phyloP scores from a whole-genome alignment of 2,113 vertebrate species.

The Heterochromis multidens region DNA sequence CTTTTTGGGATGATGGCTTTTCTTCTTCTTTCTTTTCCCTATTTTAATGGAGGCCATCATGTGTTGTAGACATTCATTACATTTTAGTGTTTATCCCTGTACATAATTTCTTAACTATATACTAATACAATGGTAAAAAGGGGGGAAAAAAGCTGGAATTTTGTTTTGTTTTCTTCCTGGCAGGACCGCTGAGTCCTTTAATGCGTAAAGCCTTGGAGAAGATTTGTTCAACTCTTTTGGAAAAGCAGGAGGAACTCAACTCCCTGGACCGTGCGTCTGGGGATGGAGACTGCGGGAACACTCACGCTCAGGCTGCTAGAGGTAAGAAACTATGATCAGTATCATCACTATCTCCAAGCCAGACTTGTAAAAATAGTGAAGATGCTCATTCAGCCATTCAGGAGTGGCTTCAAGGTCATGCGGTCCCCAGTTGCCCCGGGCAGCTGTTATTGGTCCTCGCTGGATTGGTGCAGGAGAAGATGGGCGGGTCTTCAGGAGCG shows the following conservation, averaged over 20 bases:
- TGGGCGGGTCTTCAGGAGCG: slow-evolving; percentile 94
- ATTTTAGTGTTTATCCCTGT: neutral
- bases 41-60: neutral
- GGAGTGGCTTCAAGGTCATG: slow-evolving; percentile 75
- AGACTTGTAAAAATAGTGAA: neutral
- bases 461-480: slow-evolving; percentile 84
- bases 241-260: slow-evolving; percentile 83
- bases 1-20: too few species aligned
- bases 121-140: neutral
- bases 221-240: slow-evolving; percentile 79
- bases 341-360: neutral
- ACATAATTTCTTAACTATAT: neutral
- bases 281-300: slow-evolving; percentile 92
- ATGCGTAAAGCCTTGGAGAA: slow-evolving; percentile 62
- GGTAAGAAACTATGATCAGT: slow-evolving; percentile 64
- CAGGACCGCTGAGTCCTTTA: slow-evolving; percentile 63
- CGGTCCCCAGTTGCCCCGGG: slow-evolving; percentile 71
- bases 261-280: slow-evolving; percentile 86
- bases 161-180: neutral
- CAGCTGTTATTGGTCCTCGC: slow-evolving; percentile 78
- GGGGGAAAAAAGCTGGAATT: neutral
- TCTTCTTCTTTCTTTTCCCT: too few species aligned
- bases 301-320: slow-evolving; percentile 83
- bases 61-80: neutral
- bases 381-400: slow-evolving; percentile 77